Evolutionary conservation across 1,140 invertebrate genomes (phyloP), one percentile per base, ranked within the genome.

Genomic region (Chironomus tepperi): DNA sequence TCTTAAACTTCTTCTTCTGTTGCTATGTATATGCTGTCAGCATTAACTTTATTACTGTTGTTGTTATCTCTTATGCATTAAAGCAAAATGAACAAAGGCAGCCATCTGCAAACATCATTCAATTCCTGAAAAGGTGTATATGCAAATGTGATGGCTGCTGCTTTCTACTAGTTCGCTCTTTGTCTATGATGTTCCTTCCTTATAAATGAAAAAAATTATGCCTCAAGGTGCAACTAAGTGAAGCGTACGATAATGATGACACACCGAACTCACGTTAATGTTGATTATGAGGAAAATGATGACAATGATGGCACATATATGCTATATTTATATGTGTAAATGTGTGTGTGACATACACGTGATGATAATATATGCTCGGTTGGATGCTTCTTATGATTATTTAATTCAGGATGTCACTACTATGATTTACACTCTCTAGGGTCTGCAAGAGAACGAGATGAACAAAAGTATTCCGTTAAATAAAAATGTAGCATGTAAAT

Each of bases 71-170:
- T 70, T 21, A 19, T 19, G 10, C 65, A 70, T 19, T 70, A 21
- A 70, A 70, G 9, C 16, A 70, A 70, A 70, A 70, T 70, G 65
- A 70, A 70, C 65, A 70, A 21, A 70, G 19, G 18, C 65, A 70
- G 19, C 65, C 65, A 70, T 18, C 65, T 70, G 65, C 65, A 70
- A 70, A 70, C 65, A 70, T 70, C 65, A 70, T 70, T 70, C 65
- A 70, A 57, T 12, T 70, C 7, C 19, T 18, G 65, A 70, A 19
- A n/a, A 57, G 19, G 65, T 70, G 16, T 70, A n/a, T n/a, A 70
- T 70, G 19, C 65, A 70, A 70, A 70, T 70, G 65, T 70, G 65
- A 12, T 70, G 19, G 65, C 18, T 19, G 65, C 65, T 19, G 9
- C 16, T 70, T 70, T 15, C 19, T 70, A 18, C 8, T 57, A 15